Evolutionary conservation across 2,113 vertebrate species (phyloP), one percentile per base, ranked within the genome.

Genomic region (Scomber japonicus): DNA sequence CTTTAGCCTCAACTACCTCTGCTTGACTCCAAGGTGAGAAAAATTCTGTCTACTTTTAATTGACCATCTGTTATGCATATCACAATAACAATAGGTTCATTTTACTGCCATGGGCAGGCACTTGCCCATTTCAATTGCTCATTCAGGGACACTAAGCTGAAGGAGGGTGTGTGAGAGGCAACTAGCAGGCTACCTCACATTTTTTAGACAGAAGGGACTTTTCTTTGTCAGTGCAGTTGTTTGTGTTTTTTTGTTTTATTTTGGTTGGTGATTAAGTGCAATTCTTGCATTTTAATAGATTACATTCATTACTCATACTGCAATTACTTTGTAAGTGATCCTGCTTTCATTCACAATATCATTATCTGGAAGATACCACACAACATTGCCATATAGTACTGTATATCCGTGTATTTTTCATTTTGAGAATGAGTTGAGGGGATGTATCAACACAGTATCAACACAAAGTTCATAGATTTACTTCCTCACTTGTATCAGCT

Each of bases 1-100:
- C 67, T 45, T 64, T 17, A 12, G 45, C 30, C 51, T 65, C 24
- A 4, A 60, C 44, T 68, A 48, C 5, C 21, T 84, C 68, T 64
- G 73, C 53, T 65, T 45, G 30, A 68, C 60, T 68, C 40, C 8
- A 15, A 53, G 75, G 81, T 81, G 74, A 86, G 83, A 79, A 48
- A 78, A 55, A 82, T 63, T 16, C 46, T 11, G 54, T 48, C 27
- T 55, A 4, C 13, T 61, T 65, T 62, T 81, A 5, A 65, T 66
- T 51, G 9, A 3, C 46, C 3, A 71, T 40, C 70, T 50, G 27
- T 62, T 31, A n/a, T 45, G 7, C 44, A 19, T 44, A 19, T 49
- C 40, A 62, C 13, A 40, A 40, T 40, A 35, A 59, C 35, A 70
- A 30, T 11, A 30, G 31, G 16, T 53, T 81, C 5, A 14, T 68